Evolutionary conservation across 2,888 invertebrate genomes (phyloP), one percentile per base, ranked within the genome.

Genomic region (Parnassius orleans): DNA sequence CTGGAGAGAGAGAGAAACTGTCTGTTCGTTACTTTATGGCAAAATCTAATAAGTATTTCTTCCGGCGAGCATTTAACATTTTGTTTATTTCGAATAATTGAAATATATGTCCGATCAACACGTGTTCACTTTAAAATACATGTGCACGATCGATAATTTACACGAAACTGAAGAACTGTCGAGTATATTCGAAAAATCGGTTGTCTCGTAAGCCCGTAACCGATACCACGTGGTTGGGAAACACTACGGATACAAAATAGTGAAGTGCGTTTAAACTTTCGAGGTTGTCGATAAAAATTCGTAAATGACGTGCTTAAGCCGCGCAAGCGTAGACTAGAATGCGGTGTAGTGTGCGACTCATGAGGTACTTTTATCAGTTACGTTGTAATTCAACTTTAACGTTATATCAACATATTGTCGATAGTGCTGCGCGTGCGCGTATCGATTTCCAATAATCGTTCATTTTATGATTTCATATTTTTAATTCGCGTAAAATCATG

Each of bases 21-120:
- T 10, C 1, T n/a, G 44, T 33, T 5, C 0, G 19, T 57, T 61
- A 61, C 48, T 61, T 61, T 61, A 61, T 61, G 41, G 61, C 52
- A 11, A 61, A 57, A 48, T 61, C 57, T 11, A 61, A 57, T 53
- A 61, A 42, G 46, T 61, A 57, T 47, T 61, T 57, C 43, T 61
- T 61, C 48, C 61, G 52, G 42, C 53, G 47, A 57, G n/a, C 57
- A 61, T 61, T 57, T 53, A 61, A 57, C 61, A 61, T 61, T 53
- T 61, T 61, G 61, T 60, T 60, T 19, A 47, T 24, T 57, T 53
- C 1, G 41, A 61, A 42, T 19, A 10, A 47, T 44, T 47, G n/a
- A 43, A 48, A 24, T 24, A 9, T 14, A 43, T 10, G 43, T 24
- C 43, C 11, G n/a, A 3, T 60, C 52, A 55, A 50, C 60, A 61